Evolutionary conservation across 64 coral and sea anemone species (phyloP).

Genomic region (Stichodactyla mertensii): DNA sequence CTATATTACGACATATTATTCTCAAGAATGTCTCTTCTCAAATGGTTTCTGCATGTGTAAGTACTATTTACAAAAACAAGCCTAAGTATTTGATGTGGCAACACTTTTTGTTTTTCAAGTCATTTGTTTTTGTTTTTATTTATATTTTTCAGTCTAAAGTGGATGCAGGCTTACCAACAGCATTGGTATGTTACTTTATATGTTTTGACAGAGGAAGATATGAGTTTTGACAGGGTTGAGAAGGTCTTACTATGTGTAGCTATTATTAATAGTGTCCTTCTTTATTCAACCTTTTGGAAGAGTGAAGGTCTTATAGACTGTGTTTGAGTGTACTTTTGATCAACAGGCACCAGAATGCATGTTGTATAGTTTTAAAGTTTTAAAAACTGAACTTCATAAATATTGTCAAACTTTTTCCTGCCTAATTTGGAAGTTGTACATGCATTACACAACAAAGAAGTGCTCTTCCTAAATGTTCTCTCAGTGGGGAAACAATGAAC

Average conservation of each 20-base stretch:
- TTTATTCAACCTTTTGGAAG: not conserved
- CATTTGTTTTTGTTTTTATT: not conserved
- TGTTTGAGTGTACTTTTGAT: not conserved
- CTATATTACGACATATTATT: constrained; percentile 81
- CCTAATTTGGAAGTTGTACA: too few relatives aligned
- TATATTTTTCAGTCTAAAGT: constrained; percentile 70
- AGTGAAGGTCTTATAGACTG: not conserved
- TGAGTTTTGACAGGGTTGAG: not conserved
- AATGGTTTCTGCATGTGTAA: constrained; percentile 94
- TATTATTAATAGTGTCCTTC: too few relatives aligned
- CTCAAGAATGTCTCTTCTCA: constrained; percentile 85
- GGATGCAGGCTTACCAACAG: constrained; percentile 98
- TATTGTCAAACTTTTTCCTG: too few relatives aligned
- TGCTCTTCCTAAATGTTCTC: too few relatives aligned
- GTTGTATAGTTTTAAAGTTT: too few relatives aligned
- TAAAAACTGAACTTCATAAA: too few relatives aligned
- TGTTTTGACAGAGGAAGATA: not conserved
- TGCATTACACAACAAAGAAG: too few relatives aligned
- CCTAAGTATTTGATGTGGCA: not conserved
- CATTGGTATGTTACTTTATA: constrained; percentile 53
- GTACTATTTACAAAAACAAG: constrained; percentile 13
- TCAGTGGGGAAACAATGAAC: too few relatives aligned
- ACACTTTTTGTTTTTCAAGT: too few relatives aligned
- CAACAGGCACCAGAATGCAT: too few relatives aligned
- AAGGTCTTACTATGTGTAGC: too few relatives aligned